A percentile compares a stretch with the other conserved stretches of the same genome.
Conservation (phyloP, 2,888 invertebrate genomes). For the Hyalella azteca region DNA sequence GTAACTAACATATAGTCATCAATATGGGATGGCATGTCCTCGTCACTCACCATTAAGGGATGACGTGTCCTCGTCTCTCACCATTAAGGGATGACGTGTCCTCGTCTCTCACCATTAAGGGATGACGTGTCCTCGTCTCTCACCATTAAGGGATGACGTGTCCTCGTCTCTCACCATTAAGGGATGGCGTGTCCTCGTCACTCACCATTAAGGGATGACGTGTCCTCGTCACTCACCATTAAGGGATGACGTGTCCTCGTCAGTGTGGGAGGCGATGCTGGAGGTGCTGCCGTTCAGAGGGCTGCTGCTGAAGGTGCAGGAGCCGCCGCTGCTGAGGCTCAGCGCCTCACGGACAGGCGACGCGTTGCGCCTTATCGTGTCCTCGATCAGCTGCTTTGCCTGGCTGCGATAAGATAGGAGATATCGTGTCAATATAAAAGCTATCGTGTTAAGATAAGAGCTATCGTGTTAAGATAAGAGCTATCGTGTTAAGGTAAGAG, state of each 20-base stretch:
- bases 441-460: too few species aligned
- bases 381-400: slow-evolving; percentile 91
- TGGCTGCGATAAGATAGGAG: slow-evolving; percentile 68
- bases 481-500: too few species aligned
- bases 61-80: too few species aligned
- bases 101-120: too few species aligned
- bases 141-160: not conserved
- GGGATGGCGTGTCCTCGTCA: not conserved
- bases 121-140: too few species aligned
- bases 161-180: not conserved
- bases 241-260: slow-evolving; percentile 44
- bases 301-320: slow-evolving; percentile 40
- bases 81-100: too few species aligned
- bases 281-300: slow-evolving; percentile 41
- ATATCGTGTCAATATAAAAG: not conserved
- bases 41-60: too few species aligned
- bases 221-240: slow-evolving; percentile 6
- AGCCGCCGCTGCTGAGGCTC: slow-evolving; percentile 67
- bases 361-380: slow-evolving; percentile 92
- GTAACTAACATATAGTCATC: too few species aligned
- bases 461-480: too few species aligned
- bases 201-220: not conserved
- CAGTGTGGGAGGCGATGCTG: slow-evolving; percentile 55
- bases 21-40: too few species aligned
- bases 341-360: slow-evolving; percentile 74